Percentiles rank a stretch among this genome's conserved stretches.
These are phyloP conservation scores for Calephelis nemesis DNA, from an alignment of 1,140 invertebrate species.

Conservation along the genomic window DNA sequence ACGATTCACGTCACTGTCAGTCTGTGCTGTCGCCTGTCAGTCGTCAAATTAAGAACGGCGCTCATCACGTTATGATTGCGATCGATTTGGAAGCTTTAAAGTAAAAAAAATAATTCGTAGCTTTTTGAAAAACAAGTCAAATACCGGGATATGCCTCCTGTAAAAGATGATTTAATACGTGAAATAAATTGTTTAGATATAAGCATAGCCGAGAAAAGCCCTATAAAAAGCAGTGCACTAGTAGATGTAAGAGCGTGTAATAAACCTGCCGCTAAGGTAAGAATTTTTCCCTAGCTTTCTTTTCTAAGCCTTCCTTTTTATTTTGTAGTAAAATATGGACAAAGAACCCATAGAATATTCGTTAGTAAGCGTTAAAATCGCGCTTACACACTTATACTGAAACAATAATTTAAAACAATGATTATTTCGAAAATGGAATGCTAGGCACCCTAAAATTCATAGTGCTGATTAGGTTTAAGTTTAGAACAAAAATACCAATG, in stretches of 20 bases:
- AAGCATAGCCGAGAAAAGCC: conserved; percentile 71
- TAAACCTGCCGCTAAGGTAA: conserved; percentile 77
- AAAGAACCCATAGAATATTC: neutral
- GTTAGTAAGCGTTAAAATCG: too few relatives aligned
- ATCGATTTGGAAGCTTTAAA: conserved; percentile 23
- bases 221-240: conserved; percentile 64
- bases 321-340: conserved; percentile 2
- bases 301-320: conserved; percentile 12
- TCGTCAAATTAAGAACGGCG: neutral
- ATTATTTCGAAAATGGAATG: too few relatives aligned
- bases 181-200: conserved; percentile 75
- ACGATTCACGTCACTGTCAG: neutral
- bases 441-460: too few relatives aligned
- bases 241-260: conserved; percentile 78
- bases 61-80: conserved; percentile 12
- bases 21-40: too few relatives aligned
- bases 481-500: too few relatives aligned
- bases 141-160: conserved; percentile 72
- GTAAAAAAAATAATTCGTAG: neutral
- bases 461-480: too few relatives aligned
- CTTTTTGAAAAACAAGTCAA: conserved; percentile 16
- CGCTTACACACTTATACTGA: too few relatives aligned
- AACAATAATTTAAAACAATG: too few relatives aligned
- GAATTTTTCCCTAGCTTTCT: conserved; percentile 27
- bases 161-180: conserved; percentile 74